Evolutionary conservation across 1,140 invertebrate species (phyloP).

Genomic region (Vanessa tameamea): DNA sequence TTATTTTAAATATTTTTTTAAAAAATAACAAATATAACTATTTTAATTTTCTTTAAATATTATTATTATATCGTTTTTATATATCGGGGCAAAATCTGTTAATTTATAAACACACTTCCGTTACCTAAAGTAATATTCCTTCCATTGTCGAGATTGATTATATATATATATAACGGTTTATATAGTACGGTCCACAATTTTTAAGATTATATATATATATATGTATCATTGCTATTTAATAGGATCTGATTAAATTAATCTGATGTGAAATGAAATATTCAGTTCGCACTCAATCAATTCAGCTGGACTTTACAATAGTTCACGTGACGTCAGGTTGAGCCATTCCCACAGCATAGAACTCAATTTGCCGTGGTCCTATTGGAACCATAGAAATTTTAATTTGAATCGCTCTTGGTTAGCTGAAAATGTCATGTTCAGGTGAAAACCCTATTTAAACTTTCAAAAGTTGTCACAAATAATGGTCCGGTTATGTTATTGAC

Average conservation of each 20-base stretch:
- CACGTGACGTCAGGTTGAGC: slow-evolving; percentile 43
- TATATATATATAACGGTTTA: no score
- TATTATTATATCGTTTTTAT: no score
- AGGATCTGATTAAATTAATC: slow-evolving; percentile 1
- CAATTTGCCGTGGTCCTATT: slow-evolving; percentile 48
- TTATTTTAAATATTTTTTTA: no score
- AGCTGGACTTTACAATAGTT: slow-evolving; percentile 24
- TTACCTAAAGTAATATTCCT: no score
- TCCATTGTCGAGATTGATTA: no score
- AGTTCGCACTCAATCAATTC: slow-evolving; percentile 40
- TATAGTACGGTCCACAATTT: no score
- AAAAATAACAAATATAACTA: no score
- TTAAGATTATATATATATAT: no score
- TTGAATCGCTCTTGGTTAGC: slow-evolving; percentile 43
- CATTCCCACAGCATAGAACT: slow-evolving; percentile 50
- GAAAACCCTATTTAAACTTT: slow-evolving; percentile 51
- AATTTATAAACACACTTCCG: no score
- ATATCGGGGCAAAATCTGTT: no score
- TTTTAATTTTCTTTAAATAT: no score
- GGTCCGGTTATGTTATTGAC: slow-evolving; percentile 22
- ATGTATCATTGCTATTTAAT: not conserved
- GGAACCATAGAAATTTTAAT: slow-evolving; percentile 60
- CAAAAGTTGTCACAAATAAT: slow-evolving; percentile 22
- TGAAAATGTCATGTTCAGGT: slow-evolving; percentile 56
- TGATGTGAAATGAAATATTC: slow-evolving; percentile 26